Percentiles rank a stretch among this genome's conserved stretches.
phyloP scores from a whole-genome alignment of 2,113 vertebrate species.

The Corythornis cristatus region DNA sequence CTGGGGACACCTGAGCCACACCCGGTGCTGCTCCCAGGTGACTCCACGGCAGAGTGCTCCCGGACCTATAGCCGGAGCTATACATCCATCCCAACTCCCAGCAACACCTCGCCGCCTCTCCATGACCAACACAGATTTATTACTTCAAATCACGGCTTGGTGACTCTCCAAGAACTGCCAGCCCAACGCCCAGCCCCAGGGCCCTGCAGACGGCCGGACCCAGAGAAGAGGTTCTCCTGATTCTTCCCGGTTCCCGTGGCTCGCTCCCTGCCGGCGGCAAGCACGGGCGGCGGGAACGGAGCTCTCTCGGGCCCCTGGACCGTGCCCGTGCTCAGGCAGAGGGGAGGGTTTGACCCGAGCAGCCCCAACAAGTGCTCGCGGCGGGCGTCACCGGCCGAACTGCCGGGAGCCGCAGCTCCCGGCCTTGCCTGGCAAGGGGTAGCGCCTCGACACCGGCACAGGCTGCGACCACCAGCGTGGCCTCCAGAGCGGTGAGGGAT shows the following conservation, averaged over 20 bases:
- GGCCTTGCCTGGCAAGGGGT: not conserved
- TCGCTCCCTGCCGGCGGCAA: not conserved
- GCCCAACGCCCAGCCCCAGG: not conserved
- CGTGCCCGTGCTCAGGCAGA: not conserved
- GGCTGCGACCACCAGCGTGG: not conserved
- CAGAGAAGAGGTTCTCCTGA: not conserved
- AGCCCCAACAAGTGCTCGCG: not conserved
- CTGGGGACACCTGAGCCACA: not conserved
- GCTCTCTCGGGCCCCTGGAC: not conserved
- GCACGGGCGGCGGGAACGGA: not conserved
- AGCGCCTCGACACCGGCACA: not conserved
- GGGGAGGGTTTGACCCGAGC: not conserved
- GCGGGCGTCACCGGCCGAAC: not conserved
- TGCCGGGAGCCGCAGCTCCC: not conserved
- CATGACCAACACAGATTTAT: not conserved
- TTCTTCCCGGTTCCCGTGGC: not conserved
- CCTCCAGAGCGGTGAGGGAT: not conserved
- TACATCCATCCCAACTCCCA: fast-evolving
- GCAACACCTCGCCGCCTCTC: not conserved
- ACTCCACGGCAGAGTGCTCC: fast-evolving
- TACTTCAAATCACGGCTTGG: not conserved
- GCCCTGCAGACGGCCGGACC: not conserved
- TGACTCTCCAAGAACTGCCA: not conserved
- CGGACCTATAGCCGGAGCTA: not conserved
- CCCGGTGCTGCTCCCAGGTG: not conserved